Conservation (phyloP, 2,888 invertebrate genomes). For the Megastigmus dorsalis region DNA sequence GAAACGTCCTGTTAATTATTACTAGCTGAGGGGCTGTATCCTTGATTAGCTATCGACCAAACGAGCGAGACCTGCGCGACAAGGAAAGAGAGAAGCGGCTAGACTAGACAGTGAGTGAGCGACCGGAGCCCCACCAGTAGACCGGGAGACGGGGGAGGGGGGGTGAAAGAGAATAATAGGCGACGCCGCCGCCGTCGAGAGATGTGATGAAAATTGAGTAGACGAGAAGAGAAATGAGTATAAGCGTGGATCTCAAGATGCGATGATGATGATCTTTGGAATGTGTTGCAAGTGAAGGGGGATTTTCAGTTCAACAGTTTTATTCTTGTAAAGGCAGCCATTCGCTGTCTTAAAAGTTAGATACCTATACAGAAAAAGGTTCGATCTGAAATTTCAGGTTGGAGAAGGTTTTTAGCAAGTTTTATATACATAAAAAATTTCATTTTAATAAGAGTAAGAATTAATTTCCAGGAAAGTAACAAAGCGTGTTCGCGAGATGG, state of each 20-base stretch:
- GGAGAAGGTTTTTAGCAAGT: too few relatives aligned
- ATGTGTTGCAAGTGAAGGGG: not conserved
- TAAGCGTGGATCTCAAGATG: not conserved
- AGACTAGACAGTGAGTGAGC: constrained; percentile 4
- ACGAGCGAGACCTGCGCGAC: constrained; percentile 40
- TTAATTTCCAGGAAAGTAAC: too few relatives aligned
- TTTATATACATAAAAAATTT: too few relatives aligned
- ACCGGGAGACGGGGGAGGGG: not conserved
- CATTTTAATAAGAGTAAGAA: too few relatives aligned
- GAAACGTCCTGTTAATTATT: constrained; percentile 57
- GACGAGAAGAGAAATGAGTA: not conserved
- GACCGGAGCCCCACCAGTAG: not conserved
- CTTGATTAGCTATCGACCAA: constrained; percentile 57
- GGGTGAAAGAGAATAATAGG: constrained; percentile 13
- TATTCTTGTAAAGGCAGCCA: too few relatives aligned
- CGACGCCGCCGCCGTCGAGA: too few relatives aligned
- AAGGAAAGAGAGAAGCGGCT: constrained; percentile 1
- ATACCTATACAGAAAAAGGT: too few relatives aligned
- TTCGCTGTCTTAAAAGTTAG: too few relatives aligned
- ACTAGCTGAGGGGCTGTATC: constrained; percentile 47
- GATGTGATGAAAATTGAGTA: constrained; percentile 7
- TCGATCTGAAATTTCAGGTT: too few relatives aligned
- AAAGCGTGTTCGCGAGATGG: too few relatives aligned
- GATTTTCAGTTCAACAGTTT: too few relatives aligned
- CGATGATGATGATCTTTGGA: not conserved